Evolutionary conservation across 2,888 invertebrate species (phyloP), one percentile per base, ranked within the genome.

Genomic region (Artemia sinica): DNA sequence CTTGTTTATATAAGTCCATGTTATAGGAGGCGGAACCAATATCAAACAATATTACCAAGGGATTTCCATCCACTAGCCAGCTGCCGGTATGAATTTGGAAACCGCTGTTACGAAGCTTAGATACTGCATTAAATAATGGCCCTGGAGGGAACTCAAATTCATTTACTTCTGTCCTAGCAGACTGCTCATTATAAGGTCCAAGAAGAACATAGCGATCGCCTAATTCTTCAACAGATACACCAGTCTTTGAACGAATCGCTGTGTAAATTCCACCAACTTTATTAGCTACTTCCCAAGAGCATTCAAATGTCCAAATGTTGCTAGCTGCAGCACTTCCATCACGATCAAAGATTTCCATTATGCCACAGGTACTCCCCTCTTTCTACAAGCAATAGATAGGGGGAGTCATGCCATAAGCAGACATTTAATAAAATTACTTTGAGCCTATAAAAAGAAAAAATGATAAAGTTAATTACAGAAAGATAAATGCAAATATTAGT

Each of bases 201-300:
- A 98, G 82, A 73, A 99, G 81, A 75, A 91, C 92, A 78, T 96
- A 94, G 76, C 96, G 94, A 74, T 98, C 96, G 0, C 98, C 98
- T 84, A 97, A 85, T 80, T 99, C 98, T 76, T 96, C 96, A 0
- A 91, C 91, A 0, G 94, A 94, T 0, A 96, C 89, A 75, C 87
- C 93, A 0, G 98, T 95, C 79, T 99, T 99, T 0, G 96, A 95
- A 73, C 96, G 83, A 72, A 99, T 94, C 1, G 99, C 98, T 0
- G 97, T 98, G 79, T 99, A 98, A 76, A 99, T 99, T 48, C 98
- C 98, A 50, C 98, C 98, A 74, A 99, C 98, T 85, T 97, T 98
- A 77, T 97, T 97, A 67, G 95, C 96, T 50, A 92, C 96, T 80
- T 99, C 98, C 96, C 97, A 98, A 52, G 97, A 93, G 10, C 91